Evolutionary conservation across 2,797 vertebrate genomes (phyloP).

Genomic region (Petrocephalus sullivani): DNA sequence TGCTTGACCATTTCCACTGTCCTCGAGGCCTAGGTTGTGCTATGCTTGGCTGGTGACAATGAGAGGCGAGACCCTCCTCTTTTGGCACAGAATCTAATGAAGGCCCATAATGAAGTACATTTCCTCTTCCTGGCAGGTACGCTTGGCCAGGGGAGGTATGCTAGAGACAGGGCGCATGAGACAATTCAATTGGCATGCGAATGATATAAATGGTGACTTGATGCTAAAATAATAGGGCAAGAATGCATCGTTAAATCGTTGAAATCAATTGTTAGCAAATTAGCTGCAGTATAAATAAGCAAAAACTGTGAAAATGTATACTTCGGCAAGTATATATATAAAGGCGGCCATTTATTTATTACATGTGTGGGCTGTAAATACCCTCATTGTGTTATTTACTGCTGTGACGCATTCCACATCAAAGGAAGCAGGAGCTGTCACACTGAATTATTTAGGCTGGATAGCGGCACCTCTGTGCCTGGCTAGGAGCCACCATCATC

Average conservation of each 20-base stretch:
- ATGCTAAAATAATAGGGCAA: neutral
- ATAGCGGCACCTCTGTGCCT: neutral
- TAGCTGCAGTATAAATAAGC: neutral
- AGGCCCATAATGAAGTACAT: neutral
- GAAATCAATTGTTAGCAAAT: neutral
- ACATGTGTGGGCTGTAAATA: neutral
- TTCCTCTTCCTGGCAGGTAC: neutral
- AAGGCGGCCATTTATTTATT: neutral
- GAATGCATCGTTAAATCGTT: neutral
- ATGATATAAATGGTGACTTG: neutral
- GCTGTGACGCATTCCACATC: neutral
- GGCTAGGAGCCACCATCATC: neutral
- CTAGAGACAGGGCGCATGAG: neutral
- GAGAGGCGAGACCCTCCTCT: neutral
- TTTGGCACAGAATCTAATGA: neutral
- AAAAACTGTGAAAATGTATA: neutral
- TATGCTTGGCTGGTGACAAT: neutral
- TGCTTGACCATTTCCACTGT: neutral
- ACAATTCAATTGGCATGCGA: neutral
- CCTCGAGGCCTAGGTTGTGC: neutral
- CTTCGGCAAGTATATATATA: neutral
- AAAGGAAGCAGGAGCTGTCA: neutral
- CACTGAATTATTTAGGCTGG: neutral
- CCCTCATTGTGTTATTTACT: neutral
- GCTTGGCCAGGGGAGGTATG: neutral